A percentile compares a stretch with the other conserved stretches of the same genome.
Conservation (phyloP, 2,888 invertebrate species). For the Hipparchia sbordonii region DNA sequence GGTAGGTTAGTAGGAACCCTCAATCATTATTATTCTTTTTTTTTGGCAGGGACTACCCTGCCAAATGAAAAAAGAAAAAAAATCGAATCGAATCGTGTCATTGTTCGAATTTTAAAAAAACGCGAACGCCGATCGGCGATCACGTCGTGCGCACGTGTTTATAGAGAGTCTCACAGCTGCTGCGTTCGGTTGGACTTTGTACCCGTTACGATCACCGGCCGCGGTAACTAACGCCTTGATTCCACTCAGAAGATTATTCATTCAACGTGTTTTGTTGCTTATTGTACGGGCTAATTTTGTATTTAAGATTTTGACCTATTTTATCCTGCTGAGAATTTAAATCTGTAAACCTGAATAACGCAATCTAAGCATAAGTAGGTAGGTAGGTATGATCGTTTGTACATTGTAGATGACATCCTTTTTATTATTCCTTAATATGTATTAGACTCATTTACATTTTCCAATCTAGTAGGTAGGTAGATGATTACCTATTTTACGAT, state of each 20-base stretch:
- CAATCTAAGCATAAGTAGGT: not conserved
- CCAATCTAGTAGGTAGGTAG: no score
- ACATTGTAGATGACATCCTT: no score
- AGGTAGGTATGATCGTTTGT: no score
- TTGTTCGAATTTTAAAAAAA: slow-evolving; percentile 42
- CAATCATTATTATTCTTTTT: no score
- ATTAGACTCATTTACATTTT: no score
- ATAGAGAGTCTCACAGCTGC: slow-evolving; percentile 71
- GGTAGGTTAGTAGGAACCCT: no score
- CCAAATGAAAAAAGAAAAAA: no score
- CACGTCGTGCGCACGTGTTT: slow-evolving; percentile 67
- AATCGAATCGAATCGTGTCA: slow-evolving; percentile 7
- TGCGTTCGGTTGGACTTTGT: slow-evolving; percentile 71
- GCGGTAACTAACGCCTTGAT: slow-evolving; percentile 55
- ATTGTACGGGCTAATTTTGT: slow-evolving; percentile 16
- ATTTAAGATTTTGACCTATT: slow-evolving; percentile 13
- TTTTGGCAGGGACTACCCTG: no score
- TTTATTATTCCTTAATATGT: no score
- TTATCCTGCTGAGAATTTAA: not conserved
- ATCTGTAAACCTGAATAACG: not conserved
- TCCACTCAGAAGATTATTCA: slow-evolving; percentile 49
- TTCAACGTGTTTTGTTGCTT: slow-evolving; percentile 30
- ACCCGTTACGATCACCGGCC: slow-evolving; percentile 71
- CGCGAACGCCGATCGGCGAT: slow-evolving; percentile 44
- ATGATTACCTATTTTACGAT: no score